A percentile compares a stretch with the other conserved stretches of the same genome.
Evolutionary conservation across 2,797 vertebrate genomes (phyloP).

Genomic region (Acrossocheilus wenchowensis): DNA sequence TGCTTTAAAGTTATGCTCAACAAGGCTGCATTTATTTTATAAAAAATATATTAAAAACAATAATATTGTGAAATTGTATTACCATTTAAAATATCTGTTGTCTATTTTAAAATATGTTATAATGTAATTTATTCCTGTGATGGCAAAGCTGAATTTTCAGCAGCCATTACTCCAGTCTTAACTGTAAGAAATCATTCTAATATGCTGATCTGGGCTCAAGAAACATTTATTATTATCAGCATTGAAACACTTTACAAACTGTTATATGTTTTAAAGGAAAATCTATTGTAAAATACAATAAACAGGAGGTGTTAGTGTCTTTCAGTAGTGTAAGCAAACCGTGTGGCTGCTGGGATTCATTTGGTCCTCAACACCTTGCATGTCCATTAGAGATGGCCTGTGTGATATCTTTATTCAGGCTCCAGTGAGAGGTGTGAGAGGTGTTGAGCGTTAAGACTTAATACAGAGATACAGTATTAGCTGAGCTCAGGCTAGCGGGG

Average conservation of each 20-base stretch:
- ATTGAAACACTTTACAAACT: background rate
- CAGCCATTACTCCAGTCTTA: background rate
- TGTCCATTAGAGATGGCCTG: constrained; percentile 1
- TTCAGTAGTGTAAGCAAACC: background rate
- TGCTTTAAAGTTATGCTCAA: background rate
- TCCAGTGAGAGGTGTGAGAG: constrained; percentile 6
- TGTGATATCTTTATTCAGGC: constrained; percentile 12
- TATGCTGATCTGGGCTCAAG: background rate
- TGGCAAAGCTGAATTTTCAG: too few species aligned
- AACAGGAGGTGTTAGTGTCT: background rate
- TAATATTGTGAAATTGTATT: too few species aligned
- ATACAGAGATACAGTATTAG: constrained; percentile 21
- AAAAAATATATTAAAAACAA: background rate
- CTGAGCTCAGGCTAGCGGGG: constrained; percentile 35
- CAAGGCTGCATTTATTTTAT: background rate
- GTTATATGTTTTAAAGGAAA: background rate
- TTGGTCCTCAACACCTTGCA: background rate
- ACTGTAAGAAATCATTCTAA: background rate
- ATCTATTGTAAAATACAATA: background rate
- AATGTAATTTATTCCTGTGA: background rate
- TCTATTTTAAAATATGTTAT: background rate
- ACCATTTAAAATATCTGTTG: background rate
- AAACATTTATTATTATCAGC: background rate
- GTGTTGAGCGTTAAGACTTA: constrained; percentile 10
- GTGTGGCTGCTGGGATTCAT: background rate